Evolutionary conservation across 2,113 vertebrate genomes (phyloP).

Genomic region (Dermatemys mawii): DNA sequence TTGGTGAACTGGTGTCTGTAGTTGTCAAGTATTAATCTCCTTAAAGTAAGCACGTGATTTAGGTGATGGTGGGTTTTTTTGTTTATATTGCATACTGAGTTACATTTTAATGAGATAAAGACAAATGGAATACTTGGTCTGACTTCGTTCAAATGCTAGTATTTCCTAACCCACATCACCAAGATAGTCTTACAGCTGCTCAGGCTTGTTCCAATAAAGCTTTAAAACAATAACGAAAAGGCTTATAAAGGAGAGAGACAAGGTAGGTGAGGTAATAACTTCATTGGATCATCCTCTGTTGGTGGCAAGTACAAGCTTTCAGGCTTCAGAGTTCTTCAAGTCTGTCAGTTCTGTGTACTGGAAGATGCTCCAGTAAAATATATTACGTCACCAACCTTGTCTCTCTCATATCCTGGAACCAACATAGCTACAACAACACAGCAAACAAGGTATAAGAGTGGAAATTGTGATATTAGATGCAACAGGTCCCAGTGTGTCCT

Average conservation of each 20-base stretch:
- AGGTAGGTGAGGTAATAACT: background rate
- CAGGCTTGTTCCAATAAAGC: constrained; percentile 12
- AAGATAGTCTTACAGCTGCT: constrained; percentile 43
- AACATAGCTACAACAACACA: background rate
- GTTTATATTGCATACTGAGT: background rate
- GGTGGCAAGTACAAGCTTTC: background rate
- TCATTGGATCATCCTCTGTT: background rate
- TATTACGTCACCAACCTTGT: no score
- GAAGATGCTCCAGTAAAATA: background rate
- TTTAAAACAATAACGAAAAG: constrained; percentile 43
- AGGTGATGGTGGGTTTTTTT: background rate
- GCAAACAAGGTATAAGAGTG: background rate
- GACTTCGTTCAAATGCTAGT: constrained; percentile 29
- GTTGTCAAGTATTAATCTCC: constrained; percentile 18
- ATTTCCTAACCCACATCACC: constrained; percentile 5
- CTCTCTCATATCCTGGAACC: background rate
- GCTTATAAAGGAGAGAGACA: background rate
- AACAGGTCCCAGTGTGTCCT: background rate
- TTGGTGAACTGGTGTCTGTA: background rate
- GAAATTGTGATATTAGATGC: constrained; percentile 37
- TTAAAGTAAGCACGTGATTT: background rate
- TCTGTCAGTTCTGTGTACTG: background rate
- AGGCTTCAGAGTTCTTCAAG: background rate
- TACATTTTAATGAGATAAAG: constrained; percentile 36
- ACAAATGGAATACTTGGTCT: constrained; percentile 1